These are phyloP conservation scores for Pipistrellus pipistrellus DNA, from an alignment of 2,797 vertebrate genomes.

Conservation along the genomic window DNA sequence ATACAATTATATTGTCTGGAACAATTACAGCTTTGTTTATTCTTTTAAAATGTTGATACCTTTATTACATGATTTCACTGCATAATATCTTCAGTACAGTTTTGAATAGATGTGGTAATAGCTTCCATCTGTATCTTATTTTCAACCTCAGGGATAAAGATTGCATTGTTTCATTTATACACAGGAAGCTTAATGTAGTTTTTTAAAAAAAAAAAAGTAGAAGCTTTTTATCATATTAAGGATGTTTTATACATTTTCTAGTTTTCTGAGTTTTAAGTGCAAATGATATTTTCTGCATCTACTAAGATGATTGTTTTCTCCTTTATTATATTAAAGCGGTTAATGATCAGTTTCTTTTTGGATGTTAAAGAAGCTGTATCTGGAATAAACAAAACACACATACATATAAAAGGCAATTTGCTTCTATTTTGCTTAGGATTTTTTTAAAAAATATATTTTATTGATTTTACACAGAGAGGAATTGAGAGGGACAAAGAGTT, in stretches of 20 bases:
- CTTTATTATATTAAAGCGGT: background rate
- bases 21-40: slow-evolving; percentile 23
- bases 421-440: slow-evolving; percentile 40
- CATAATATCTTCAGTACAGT: background rate
- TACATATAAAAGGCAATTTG: background rate
- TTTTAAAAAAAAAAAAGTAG: background rate
- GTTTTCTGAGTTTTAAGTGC: slow-evolving; percentile 34
- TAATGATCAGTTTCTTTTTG: background rate
- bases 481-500: no score
- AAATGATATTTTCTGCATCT: background rate
- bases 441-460: background rate
- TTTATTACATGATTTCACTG: background rate
- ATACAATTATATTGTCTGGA: background rate
- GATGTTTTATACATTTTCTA: background rate
- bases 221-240: background rate
- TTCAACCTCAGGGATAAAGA: background rate
- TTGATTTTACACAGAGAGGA: no score
- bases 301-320: background rate
- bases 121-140: background rate
- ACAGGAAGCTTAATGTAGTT: background rate
- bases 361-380: background rate
- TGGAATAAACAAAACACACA: background rate
- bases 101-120: slow-evolving; percentile 2
- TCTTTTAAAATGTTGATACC: background rate
- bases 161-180: background rate